phyloP scores from a whole-genome alignment of 2,797 vertebrate genomes.

The Acanthornis magna region DNA sequence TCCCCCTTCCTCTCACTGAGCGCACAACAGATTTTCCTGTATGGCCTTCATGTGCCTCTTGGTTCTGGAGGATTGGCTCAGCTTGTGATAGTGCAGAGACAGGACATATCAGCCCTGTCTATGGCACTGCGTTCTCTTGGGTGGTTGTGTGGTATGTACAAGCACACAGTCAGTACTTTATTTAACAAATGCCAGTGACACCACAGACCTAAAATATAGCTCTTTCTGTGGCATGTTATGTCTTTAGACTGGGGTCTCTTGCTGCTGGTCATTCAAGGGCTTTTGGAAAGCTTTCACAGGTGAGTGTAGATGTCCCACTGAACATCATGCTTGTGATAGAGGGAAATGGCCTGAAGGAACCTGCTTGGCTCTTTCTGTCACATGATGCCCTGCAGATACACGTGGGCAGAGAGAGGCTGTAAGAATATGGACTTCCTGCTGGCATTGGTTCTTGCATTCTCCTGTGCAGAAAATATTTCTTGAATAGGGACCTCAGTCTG shows the following conservation, averaged over 20 bases:
- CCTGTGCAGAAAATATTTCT: background rate
- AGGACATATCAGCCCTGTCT: background rate
- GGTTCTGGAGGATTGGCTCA: background rate
- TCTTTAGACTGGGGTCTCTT: background rate
- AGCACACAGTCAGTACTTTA: background rate
- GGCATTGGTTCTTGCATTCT: background rate
- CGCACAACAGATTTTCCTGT: background rate
- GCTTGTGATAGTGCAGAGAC: background rate
- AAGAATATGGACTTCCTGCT: background rate
- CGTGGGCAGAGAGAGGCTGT: background rate
- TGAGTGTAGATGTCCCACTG: background rate
- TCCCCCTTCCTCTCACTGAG: background rate
- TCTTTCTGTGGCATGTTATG: background rate
- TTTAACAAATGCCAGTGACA: background rate
- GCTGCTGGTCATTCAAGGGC: background rate
- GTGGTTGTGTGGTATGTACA: background rate
- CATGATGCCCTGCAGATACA: background rate
- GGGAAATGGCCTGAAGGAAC: background rate
- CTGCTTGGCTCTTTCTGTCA: background rate
- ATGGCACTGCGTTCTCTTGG: background rate
- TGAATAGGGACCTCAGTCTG: background rate
- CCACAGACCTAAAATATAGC: background rate
- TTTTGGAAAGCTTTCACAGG: background rate
- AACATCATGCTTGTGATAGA: fast-evolving
- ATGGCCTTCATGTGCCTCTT: background rate